Percentiles rank a stretch among this genome's conserved stretches.
Evolutionary conservation across 2,888 invertebrate species (phyloP).

Genomic region (Seira sanloemensis): DNA sequence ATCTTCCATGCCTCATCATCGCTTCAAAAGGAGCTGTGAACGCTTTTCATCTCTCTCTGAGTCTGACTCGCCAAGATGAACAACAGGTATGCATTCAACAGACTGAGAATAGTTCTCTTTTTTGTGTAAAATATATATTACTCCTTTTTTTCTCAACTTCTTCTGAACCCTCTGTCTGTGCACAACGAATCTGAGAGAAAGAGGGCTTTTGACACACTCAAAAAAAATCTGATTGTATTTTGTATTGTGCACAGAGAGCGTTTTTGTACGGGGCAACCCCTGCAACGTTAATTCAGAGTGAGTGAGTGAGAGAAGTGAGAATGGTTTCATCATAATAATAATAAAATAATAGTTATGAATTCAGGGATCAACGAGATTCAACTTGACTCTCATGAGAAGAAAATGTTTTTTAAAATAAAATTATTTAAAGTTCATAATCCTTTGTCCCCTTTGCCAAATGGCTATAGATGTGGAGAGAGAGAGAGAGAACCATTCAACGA

Average conservation of each 20-base stretch:
- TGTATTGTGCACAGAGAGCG: neutral
- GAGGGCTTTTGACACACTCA: neutral
- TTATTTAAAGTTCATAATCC: neutral
- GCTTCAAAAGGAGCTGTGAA: neutral
- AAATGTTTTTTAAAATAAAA: neutral
- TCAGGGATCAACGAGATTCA: neutral
- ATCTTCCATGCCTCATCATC: neutral
- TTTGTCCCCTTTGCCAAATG: neutral
- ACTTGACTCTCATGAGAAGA: no score
- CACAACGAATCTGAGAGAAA: neutral
- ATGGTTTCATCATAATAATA: neutral
- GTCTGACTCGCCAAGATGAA: neutral
- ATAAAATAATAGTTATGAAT: neutral
- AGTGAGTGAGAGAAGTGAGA: no score
- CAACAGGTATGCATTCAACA: neutral
- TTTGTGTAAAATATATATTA: neutral
- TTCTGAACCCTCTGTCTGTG: neutral
- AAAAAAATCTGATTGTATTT: neutral
- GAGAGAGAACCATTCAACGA: neutral
- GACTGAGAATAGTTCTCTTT: no score
- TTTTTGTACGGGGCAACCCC: neutral
- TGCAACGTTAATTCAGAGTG: neutral
- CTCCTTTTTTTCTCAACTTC: neutral
- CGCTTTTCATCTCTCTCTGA: neutral
- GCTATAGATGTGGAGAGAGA: no score